phyloP scores from a whole-genome alignment of 2,888 invertebrate species.

The Frankliniella intonsa region DNA sequence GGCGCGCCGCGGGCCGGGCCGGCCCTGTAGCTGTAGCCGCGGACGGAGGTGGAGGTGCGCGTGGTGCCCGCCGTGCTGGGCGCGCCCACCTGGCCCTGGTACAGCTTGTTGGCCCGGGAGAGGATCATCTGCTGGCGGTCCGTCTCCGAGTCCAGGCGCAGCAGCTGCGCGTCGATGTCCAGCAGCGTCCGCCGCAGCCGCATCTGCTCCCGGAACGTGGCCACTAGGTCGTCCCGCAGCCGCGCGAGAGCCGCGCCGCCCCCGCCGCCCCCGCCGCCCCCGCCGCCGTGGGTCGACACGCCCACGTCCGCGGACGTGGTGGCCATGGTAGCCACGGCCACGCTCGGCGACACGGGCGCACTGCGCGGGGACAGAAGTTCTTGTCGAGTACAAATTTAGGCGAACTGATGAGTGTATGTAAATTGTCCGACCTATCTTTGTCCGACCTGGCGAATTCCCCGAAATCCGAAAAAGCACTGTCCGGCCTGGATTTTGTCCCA shows the following conservation, averaged over 20 bases:
- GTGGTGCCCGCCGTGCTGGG: slow-evolving; percentile 35
- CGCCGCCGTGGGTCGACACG: slow-evolving; percentile 30
- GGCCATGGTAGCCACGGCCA: neutral
- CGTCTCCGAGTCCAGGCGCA: slow-evolving; percentile 82
- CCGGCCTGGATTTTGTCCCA: no score
- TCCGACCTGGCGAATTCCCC: no score
- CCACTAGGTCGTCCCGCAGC: slow-evolving; percentile 78
- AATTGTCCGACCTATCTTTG: no score
- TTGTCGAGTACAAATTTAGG: no score
- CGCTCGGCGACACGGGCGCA: neutral
- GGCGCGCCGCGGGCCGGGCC: neutral
- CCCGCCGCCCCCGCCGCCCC: slow-evolving; percentile 34
- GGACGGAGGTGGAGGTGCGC: no score
- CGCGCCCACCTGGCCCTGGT: slow-evolving; percentile 52
- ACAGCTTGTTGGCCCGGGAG: slow-evolving; percentile 70
- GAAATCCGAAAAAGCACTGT: no score
- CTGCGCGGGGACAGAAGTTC: neutral
- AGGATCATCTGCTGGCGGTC: slow-evolving; percentile 85
- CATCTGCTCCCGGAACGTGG: slow-evolving; percentile 91
- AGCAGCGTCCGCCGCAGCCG: slow-evolving; percentile 77
- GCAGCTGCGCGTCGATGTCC: slow-evolving; percentile 83
- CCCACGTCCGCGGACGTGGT: neutral
- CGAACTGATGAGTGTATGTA: no score
- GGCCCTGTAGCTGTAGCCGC: no score
- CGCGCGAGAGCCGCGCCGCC: slow-evolving; percentile 39